Evolutionary conservation across 2,113 vertebrate genomes (phyloP), one percentile per base, ranked within the genome.

Genomic region (Antigone vipio): DNA sequence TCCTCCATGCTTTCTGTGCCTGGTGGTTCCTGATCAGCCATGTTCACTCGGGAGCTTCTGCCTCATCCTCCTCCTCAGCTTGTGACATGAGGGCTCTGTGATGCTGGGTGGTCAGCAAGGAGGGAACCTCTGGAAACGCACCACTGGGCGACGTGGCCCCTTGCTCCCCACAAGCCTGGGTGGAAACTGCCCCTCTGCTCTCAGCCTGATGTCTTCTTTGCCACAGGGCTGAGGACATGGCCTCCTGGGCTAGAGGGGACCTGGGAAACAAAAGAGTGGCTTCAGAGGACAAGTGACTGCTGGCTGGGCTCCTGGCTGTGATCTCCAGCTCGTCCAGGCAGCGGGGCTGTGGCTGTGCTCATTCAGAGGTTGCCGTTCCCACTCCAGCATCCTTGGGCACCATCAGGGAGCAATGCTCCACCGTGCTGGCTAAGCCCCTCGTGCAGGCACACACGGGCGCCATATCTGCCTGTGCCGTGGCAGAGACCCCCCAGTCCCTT

Each of bases 101-200:
- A 1, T 12, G 32, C 47, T 67, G 35, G 19, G 4, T 12, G 35
- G 32, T 30, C 53, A 66, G 44, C 47, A 45, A 58, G 40, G 56
- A 64, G 16, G 14, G 42, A 56, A 30, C 30, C n/a, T 62, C 44
- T 68, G 45, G 32, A 63, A 49, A 74, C 2, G 9, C 11, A 53
- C 9, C 0, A 0, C 52, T 12, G 35, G 19, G 27, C 1, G 0
- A 32, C 0, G 1, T 44, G 20, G 20, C 49, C 27, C 22, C 44
- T 85, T 0, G 0, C 5, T 73, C 18, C 49, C 9, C 40, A 12
- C 19, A 45, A 22, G 10, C 32, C 29, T 30, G 32, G 9, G 17
- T 58, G 49, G 42, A 58, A 71, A 58, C 26, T 11, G 22, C 11
- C n/a, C 24, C 26, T 45, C 12, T 1, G 4, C 55, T 83, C 29